Percentiles rank a stretch among this genome's conserved stretches.
phyloP scores from a whole-genome alignment of 1,140 invertebrate genomes.

The Drosophila setifemur region DNA sequence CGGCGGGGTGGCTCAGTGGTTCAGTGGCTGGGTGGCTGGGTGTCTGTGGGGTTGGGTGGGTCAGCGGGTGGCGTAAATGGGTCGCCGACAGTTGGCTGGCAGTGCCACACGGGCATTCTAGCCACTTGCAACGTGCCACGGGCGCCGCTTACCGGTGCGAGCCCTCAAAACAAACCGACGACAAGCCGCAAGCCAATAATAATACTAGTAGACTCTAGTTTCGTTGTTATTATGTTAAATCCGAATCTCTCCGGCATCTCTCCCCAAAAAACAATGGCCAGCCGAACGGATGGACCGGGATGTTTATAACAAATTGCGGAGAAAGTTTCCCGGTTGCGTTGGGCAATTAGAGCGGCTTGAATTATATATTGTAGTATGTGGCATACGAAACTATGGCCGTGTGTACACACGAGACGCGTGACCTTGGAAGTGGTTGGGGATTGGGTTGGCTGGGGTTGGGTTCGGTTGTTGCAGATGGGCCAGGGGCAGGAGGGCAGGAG shows the following conservation, averaged over 20 bases:
- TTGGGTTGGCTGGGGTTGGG: background rate
- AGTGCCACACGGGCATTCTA: slow-evolving; percentile 16
- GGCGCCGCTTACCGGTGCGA: background rate
- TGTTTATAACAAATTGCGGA: too few species aligned
- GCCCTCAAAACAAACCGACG: too few species aligned
- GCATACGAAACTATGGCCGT: slow-evolving; percentile 3
- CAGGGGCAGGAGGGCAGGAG: background rate
- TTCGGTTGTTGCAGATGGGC: background rate
- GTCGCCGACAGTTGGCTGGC: background rate
- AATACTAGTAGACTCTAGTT: background rate
- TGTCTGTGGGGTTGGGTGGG: background rate
- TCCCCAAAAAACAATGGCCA: too few species aligned
- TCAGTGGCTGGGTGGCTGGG: too few species aligned
- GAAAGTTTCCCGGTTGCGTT: too few species aligned
- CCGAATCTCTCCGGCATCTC: too few species aligned
- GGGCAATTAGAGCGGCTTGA: too few species aligned
- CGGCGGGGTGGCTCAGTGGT: background rate
- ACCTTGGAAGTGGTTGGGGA: slow-evolving; percentile 3
- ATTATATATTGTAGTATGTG: background rate
- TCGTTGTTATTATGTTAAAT: too few species aligned
- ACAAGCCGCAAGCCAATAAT: background rate
- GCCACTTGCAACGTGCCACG: slow-evolving; percentile 18
- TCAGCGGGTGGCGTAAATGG: background rate
- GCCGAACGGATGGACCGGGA: too few species aligned
- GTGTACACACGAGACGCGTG: background rate